Conservation (phyloP, 2,888 invertebrate species). For the Apotomis capreana region DNA sequence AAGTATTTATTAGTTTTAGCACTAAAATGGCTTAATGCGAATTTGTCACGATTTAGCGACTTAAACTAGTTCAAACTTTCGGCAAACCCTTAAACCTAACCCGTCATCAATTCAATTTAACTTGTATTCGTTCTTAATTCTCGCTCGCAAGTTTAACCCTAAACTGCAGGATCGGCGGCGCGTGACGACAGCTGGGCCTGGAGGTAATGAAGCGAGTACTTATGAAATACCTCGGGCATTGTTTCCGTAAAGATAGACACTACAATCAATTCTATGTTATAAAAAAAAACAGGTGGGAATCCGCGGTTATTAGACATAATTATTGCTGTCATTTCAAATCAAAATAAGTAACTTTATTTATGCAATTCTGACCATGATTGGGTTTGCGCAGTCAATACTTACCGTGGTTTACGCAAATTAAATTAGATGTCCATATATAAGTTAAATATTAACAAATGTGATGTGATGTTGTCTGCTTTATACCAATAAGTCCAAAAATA, state of each 20-base stretch:
- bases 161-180: conserved; percentile 47
- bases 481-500: too few species aligned
- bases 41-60: not conserved
- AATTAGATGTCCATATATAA: too few species aligned
- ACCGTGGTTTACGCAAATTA: too few species aligned
- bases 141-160: conserved; percentile 21
- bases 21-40: not conserved
- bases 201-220: conserved; percentile 46
- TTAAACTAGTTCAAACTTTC: not conserved
- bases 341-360: not conserved
- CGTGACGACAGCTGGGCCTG: conserved; percentile 50
- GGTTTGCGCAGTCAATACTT: too few species aligned
- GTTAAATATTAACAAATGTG: too few species aligned
- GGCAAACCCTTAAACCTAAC: not conserved
- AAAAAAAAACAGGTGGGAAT: conserved; percentile 1
- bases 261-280: conserved; percentile 1
- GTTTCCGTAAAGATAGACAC: conserved; percentile 24
- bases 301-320: not conserved
- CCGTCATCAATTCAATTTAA: conserved; percentile 10
- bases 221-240: conserved; percentile 32
- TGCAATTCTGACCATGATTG: too few species aligned
- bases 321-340: not conserved
- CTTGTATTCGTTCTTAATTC: not conserved
- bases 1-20: too few species aligned
- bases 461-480: too few species aligned